Evolutionary conservation across 1,140 invertebrate species (phyloP).

Genomic region (Tetramorium parvispinum): DNA sequence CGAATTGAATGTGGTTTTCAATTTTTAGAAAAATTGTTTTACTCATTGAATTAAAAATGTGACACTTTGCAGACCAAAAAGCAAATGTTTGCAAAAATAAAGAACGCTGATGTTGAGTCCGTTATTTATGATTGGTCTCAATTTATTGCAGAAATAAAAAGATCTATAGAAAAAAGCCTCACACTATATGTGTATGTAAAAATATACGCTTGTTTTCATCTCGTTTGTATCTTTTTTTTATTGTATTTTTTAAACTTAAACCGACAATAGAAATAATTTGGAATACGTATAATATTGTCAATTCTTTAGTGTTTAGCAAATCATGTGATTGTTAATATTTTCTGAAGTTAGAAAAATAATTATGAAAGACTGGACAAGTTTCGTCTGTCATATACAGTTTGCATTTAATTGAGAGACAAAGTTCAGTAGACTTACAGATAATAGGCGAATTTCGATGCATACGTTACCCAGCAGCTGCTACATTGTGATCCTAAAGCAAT

Average conservation of each 20-base stretch:
- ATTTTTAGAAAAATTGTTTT: too few relatives aligned
- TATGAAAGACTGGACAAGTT: neutral
- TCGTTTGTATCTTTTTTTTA: neutral
- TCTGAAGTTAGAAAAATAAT: neutral
- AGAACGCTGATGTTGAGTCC: too few relatives aligned
- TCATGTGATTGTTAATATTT: neutral
- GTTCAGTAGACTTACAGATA: slow-evolving; percentile 45
- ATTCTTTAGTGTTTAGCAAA: neutral
- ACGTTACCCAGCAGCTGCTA: slow-evolving; percentile 55
- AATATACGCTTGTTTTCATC: neutral
- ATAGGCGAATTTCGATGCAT: slow-evolving; percentile 40
- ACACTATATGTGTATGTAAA: neutral
- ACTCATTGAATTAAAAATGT: too few relatives aligned
- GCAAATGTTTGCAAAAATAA: too few relatives aligned
- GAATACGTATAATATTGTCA: neutral
- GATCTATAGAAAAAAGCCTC: too few relatives aligned
- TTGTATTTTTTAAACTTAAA: neutral
- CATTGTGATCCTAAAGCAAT: slow-evolving; percentile 56
- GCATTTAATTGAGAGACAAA: slow-evolving; percentile 36
- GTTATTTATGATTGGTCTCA: too few relatives aligned
- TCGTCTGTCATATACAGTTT: neutral
- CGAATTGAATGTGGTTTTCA: too few relatives aligned
- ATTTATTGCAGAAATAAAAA: too few relatives aligned
- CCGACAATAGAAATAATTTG: neutral
- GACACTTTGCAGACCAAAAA: too few relatives aligned